Percentiles rank a stretch among this genome's conserved stretches.
Conservation (phyloP, 2,888 invertebrate genomes). For the Ormia ochracea region DNA sequence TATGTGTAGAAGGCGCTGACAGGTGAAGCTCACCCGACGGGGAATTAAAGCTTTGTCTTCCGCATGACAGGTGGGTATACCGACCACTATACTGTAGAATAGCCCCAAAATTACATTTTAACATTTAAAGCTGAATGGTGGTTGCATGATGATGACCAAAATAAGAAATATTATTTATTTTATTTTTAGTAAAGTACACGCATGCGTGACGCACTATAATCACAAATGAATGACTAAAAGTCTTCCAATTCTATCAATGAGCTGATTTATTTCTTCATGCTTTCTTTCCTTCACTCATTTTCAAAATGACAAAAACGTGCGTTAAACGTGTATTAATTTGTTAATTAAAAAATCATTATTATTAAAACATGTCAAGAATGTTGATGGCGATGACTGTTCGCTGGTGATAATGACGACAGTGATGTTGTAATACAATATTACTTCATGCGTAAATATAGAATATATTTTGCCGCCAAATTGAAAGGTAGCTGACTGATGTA, state of each 20-base stretch:
- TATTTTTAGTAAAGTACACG: constrained; percentile 9
- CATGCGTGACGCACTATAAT: constrained; percentile 58
- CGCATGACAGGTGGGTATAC: too few species aligned
- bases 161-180: too few species aligned
- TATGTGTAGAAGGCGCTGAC: too few species aligned
- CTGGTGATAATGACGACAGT: constrained; percentile 29
- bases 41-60: too few species aligned
- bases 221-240: constrained; percentile 34
- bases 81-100: too few species aligned
- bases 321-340: constrained; percentile 60
- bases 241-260: constrained; percentile 48
- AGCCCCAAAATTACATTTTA: too few species aligned
- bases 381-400: constrained; percentile 19
- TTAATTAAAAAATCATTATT: constrained; percentile 60
- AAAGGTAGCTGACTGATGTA: constrained; percentile 19
- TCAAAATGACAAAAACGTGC: constrained; percentile 36
- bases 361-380: constrained; percentile 38
- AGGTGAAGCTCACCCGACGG: too few species aligned
- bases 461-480: not conserved
- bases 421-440: constrained; percentile 27
- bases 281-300: not conserved
- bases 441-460: constrained; percentile 28
- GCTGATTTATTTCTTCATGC: not conserved
- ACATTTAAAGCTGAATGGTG: too few species aligned
- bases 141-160: too few species aligned